Base-by-base conservation (phyloP, 2,113 vertebrate genomes). In the Pyxicephalus adspersus region DNA sequence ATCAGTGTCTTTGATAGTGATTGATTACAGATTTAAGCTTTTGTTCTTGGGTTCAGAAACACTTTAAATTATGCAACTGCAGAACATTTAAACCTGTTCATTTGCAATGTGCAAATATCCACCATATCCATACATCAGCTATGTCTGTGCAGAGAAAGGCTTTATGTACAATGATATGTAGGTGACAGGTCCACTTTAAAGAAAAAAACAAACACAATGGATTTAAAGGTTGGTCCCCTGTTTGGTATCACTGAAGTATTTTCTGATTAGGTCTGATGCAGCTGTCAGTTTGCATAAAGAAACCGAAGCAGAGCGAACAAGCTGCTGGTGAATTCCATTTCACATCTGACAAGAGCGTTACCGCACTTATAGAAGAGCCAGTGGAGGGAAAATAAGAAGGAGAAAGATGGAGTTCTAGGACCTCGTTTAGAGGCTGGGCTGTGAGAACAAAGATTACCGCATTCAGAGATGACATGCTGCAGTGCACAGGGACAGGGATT, bases 231-330 rank as follows among this genome's bases (percentile, higher is more conserved):
- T 60, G 65, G 55, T 70, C 28, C 11, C 29, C 4, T 19, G 31
- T 20, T 28, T 2, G 19, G 34, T 26, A 77, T 65, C 61, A 38
- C 66, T 38, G 22, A 77, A 38, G 28, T 63, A 22, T 7, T 71
- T 57, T 66, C 66, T 71, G 22, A 58, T 82, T 67, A 23, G 22
- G 15, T 83, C 51, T 71, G 50, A 65, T 45, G 51, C 58, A 4
- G 38, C 45, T 28, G 75, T 72, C 66, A 65, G 65, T 26, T 5
- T 71, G 55, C 20, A 50, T 71, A 15, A 77, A 77, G 61, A 29
- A 64, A 77, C 73, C 64, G 45, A 51, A 25, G 23, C 28, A 23
- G 17, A 64, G 50, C 20, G 55, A 38, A 50, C 28, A 66, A 67
- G n/a, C 72, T 52, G 51, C 11, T 29, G 60, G 72, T 55, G 38